phyloP scores from a whole-genome alignment of 2,797 vertebrate species.

The Geotrypetes seraphini region DNA sequence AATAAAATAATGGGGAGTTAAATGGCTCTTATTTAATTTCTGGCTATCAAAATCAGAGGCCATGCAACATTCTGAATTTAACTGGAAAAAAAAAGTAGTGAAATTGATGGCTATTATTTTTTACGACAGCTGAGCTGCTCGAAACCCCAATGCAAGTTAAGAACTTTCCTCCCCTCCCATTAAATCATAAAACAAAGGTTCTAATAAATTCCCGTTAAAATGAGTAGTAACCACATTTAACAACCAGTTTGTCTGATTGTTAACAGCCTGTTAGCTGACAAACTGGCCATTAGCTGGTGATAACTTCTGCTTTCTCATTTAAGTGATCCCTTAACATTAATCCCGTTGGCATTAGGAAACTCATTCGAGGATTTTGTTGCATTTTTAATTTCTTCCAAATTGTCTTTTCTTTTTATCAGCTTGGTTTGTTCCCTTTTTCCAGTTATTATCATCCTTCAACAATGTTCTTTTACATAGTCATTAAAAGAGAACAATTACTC shows the following conservation, averaged over 20 bases:
- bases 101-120: constrained; percentile 20
- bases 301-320: constrained; percentile 46
- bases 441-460: no score
- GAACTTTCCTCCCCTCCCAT: constrained; percentile 23
- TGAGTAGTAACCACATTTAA: constrained; percentile 57
- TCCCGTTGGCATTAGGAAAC: constrained; percentile 17
- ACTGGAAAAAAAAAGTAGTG: constrained; percentile 21
- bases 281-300: constrained; percentile 59
- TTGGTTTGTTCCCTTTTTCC: constrained; percentile 3
- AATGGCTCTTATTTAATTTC: constrained; percentile 48
- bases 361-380: constrained; percentile 11
- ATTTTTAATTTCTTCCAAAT: constrained; percentile 6
- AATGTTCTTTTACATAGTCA: no score
- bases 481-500: no score
- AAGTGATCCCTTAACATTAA: constrained; percentile 42
- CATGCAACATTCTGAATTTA: constrained; percentile 18
- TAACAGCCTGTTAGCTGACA: constrained; percentile 64
- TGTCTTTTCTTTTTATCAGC: neutral
- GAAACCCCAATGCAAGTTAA: neutral
- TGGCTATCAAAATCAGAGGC: constrained; percentile 39
- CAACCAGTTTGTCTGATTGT: constrained; percentile 58
- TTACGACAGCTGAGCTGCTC: constrained; percentile 21
- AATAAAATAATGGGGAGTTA: constrained; percentile 55
- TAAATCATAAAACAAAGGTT: constrained; percentile 42
- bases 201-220: constrained; percentile 56